Percentiles rank a stretch among this genome's conserved stretches.
Evolutionary conservation across 2,113 vertebrate species (phyloP).

Genomic region (Forbesichthys papilliferus): DNA sequence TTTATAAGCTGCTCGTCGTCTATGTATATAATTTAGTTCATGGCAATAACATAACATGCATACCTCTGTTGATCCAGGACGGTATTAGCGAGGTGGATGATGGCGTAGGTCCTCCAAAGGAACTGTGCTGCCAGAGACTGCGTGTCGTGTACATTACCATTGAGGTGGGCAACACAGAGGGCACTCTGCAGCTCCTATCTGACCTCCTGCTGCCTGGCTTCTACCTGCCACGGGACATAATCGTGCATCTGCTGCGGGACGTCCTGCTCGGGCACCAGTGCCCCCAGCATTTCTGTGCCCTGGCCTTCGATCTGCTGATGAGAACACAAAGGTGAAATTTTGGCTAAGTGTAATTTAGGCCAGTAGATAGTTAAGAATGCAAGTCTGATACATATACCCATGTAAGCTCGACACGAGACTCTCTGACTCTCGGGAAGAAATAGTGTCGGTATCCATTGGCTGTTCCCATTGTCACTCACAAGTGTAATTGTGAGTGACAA

Average conservation of each 20-base stretch:
- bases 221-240: slow-evolving; percentile 81
- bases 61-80: slow-evolving; percentile 25
- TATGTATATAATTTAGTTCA: background rate
- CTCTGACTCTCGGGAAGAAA: background rate
- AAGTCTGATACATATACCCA: too few species aligned
- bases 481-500: too few species aligned
- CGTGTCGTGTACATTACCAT: slow-evolving; percentile 85
- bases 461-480: too few species aligned
- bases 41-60: background rate
- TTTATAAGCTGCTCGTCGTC: background rate
- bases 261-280: slow-evolving; percentile 80
- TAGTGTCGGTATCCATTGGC: background rate
- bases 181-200: slow-evolving; percentile 86
- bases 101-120: slow-evolving; percentile 50
- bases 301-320: slow-evolving; percentile 88
- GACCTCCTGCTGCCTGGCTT: slow-evolving; percentile 84
- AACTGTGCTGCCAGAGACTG: slow-evolving; percentile 81
- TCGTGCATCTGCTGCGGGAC: slow-evolving; percentile 78
- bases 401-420: too few species aligned
- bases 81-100: slow-evolving; percentile 39
- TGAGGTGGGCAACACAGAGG: slow-evolving; percentile 85
- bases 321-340: slow-evolving; percentile 87
- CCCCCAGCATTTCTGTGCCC: slow-evolving; percentile 70
- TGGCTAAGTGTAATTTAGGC: background rate
- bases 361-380: too few species aligned